Conservation (phyloP, 2,888 invertebrate species). For the Amiota minor region DNA sequence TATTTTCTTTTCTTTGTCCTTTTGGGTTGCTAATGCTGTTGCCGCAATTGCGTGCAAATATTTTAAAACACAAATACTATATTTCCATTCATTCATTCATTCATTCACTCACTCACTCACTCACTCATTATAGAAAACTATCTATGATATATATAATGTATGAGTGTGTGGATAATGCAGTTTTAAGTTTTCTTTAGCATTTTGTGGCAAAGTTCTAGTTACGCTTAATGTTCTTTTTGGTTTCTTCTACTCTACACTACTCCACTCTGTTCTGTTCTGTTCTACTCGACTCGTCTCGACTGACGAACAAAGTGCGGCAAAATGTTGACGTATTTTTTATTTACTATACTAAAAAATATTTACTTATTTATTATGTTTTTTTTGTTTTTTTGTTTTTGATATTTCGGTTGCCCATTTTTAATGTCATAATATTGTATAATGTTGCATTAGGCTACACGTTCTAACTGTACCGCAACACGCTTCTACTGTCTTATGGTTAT, state of each 20-base stretch:
- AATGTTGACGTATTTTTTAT: conserved; percentile 3
- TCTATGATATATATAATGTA: background rate
- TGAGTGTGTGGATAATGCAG: conserved; percentile 15
- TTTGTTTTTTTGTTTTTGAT: conserved; percentile 36
- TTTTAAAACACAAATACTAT: conserved; percentile 45
- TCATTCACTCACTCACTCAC: background rate
- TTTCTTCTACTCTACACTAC: too few relatives aligned
- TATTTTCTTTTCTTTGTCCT: conserved; percentile 32
- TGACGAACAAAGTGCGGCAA: background rate
- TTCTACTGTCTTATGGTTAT: background rate
- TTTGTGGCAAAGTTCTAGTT: conserved; percentile 11
- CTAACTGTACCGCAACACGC: background rate
- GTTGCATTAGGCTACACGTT: conserved; percentile 30
- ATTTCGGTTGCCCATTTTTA: conserved; percentile 49
- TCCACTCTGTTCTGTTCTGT: too few relatives aligned
- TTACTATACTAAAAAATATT: background rate
- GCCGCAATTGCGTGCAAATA: conserved; percentile 66
- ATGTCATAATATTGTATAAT: conserved; percentile 60
- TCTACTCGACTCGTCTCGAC: background rate
- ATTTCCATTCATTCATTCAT: conserved; percentile 1
- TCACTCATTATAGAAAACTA: background rate
- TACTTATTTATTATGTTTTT: background rate
- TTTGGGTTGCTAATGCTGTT: conserved; percentile 34
- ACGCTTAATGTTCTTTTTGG: background rate
- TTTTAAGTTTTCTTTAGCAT: background rate